Evolutionary conservation across 2,113 vertebrate genomes (phyloP), one percentile per base, ranked within the genome.

Genomic region (Gila orcuttii): DNA sequence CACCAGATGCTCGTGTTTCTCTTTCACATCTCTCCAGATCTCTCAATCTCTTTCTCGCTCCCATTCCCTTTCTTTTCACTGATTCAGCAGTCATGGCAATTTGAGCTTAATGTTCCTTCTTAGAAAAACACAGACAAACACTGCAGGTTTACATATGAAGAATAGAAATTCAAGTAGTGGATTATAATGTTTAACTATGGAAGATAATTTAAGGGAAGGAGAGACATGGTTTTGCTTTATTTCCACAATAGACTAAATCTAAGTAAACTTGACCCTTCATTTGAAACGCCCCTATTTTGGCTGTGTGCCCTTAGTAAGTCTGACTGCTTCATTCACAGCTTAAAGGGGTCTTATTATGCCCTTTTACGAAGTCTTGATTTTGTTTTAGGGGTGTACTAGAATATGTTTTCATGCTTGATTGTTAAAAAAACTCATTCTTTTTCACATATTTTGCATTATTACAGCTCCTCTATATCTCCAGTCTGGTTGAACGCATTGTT

Each of bases 1-100:
- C 62, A 73, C 74, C 74, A 76, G 75, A 68, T 82, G 80, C 80
- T 52, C 12, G 74, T 36, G 25, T 79, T 79, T 52, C 50, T 78
- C 60, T 39, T 77, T 68, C 21, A 23, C 17, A 33, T 80, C 45
- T 74, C 76, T 71, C n/a, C 45, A 23, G 68, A 52, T 85, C 78
- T 68, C 52, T 62, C 45, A 64, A 47, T 23, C 39, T 52, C 52
- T 28, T 33, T 64, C 23, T n/a, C 28, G 62, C 57, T 75, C 66
- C 47, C 36, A 8, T 39, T 45, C 76, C 19, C 13, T 13, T 31
- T 31, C 23, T 28, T 84, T 66, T 71, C 19, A 23, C 82, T 69
- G 85, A 86, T 47, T 88, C 75, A 88, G 85, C 31, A 5, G 79
- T 36, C 79, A 69, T 69, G 80, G 80, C 82, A 71, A 19, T 60